Base-by-base conservation (phyloP, 2,113 vertebrate species). In the Microcebus tavaratra region DNA sequence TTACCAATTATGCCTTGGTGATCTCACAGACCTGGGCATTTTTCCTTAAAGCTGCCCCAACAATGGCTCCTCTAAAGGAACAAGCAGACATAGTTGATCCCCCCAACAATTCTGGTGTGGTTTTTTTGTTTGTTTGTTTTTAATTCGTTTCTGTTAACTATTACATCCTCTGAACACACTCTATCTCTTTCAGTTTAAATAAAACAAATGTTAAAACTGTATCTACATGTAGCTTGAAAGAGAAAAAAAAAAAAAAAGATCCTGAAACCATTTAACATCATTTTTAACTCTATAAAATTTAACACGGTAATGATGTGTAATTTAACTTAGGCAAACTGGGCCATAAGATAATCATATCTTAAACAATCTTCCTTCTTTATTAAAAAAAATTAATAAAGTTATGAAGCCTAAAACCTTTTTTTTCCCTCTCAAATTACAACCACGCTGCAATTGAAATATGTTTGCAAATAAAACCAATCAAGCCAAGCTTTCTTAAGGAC, bases 271-370 rank as follows among this genome's bases (percentile, higher is more conserved):
- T 85, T 97, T 90, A 88, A 87, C 3, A 85, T 29, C 14, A 23
- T 85, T 95, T 93, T 84, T 92, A 95, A 93, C 87, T 94, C 83
- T 92, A 88, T 72, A 72, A 93, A 97, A 89, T 57, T 76, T 88
- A 87, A 91, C 72, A 90, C 61, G 95, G 72, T 93, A 89, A 91
- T 90, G 65, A 93, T 95, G 84, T 50, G 65, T 93, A 88, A 97
- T 97, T 96, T 97, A 97, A 93, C 70, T 94, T 84, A 68, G 8
- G 57, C 92, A 95, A 94, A 94, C 55, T 93, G 92, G 83, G 94
- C 42, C 65, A 70, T 57, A 21, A 27, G 84, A 95, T 90, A 83
- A 87, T 91, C 55, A 42, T 70, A 97, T 92, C 48, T 97, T 94
- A 59, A 97, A 90, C 93, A 96, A 96, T 96, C 50, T 88, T 87